Evolutionary conservation across 2,797 vertebrate species (phyloP).

Genomic region (Danionella dracula): DNA sequence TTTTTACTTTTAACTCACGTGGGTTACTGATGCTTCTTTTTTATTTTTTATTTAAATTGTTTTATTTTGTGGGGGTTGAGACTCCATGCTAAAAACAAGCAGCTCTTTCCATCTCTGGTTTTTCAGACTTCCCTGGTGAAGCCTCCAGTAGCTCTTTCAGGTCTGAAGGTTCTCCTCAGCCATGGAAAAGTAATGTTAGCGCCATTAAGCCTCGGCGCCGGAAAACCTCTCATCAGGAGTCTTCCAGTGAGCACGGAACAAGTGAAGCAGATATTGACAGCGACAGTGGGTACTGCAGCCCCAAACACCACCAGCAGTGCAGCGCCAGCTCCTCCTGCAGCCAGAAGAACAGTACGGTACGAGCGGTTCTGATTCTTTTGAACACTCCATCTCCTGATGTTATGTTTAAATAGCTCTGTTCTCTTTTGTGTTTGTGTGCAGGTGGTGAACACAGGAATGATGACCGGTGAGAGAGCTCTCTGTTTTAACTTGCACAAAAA

Average conservation of each 20-base stretch:
- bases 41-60: too few relatives aligned
- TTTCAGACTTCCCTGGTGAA: slow-evolving; percentile 87
- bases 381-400: too few relatives aligned
- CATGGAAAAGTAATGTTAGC: slow-evolving; percentile 72
- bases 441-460: slow-evolving; percentile 78
- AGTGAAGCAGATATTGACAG: slow-evolving; percentile 98
- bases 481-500: too few relatives aligned
- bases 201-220: slow-evolving; percentile 74
- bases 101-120: too few relatives aligned
- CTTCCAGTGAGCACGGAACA: slow-evolving; percentile 84
- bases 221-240: slow-evolving; percentile 82
- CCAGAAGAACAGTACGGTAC: too few relatives aligned
- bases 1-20: too few relatives aligned
- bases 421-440: slow-evolving; percentile 44
- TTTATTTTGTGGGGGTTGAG: too few relatives aligned
- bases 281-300: slow-evolving; percentile 96
- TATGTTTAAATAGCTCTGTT: background rate
- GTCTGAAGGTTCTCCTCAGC: slow-evolving; percentile 66
- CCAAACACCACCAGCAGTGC: slow-evolving; percentile 81
- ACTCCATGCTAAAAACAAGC: too few relatives aligned
- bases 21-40: too few relatives aligned
- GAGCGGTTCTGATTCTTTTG: too few relatives aligned
- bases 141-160: slow-evolving; percentile 60
- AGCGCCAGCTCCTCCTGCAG: too few relatives aligned
- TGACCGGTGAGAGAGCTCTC: slow-evolving; percentile 69